Percentiles rank a stretch among this genome's conserved stretches.
phyloP scores from a whole-genome alignment of 2,888 invertebrate species.

The Mesorhabditis spiculigera region DNA sequence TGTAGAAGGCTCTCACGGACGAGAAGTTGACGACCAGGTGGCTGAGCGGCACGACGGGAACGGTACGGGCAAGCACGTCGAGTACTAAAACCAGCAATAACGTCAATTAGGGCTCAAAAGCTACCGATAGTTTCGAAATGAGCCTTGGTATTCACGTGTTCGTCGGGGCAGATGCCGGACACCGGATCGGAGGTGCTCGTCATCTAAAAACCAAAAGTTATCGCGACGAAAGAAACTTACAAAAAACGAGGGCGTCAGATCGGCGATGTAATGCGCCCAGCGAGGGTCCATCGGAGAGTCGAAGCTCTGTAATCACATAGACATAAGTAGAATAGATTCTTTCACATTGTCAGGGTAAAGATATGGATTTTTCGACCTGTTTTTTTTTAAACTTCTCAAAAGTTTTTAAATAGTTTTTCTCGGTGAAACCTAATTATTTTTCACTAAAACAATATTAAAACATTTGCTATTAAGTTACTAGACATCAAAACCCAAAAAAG shows the following conservation, averaged over 20 bases:
- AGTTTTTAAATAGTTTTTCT: too few species aligned
- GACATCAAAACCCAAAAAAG: too few species aligned
- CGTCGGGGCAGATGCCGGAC: slow-evolving; percentile 32
- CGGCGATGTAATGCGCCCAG: slow-evolving; percentile 46
- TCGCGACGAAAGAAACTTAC: slow-evolving; percentile 10
- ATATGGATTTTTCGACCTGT: too few species aligned
- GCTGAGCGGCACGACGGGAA: slow-evolving; percentile 48
- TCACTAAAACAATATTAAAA: too few species aligned
- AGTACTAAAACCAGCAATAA: slow-evolving; percentile 22
- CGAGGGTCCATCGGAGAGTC: slow-evolving; percentile 41
- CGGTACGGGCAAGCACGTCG: slow-evolving; percentile 35
- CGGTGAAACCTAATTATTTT: too few species aligned
- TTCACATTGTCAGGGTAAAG: too few species aligned
- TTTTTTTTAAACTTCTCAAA: too few species aligned
- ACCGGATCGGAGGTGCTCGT: slow-evolving; percentile 51
- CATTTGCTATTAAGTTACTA: too few species aligned
- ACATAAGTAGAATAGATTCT: too few species aligned
- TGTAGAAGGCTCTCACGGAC: slow-evolving; percentile 48
- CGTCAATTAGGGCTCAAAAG: slow-evolving; percentile 5
- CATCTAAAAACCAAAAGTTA: slow-evolving; percentile 26
- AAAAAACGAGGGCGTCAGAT: slow-evolving; percentile 55
- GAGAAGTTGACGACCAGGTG: slow-evolving; percentile 49
- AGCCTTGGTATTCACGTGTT: slow-evolving; percentile 39
- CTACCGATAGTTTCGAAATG: slow-evolving; percentile 45
- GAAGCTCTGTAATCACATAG: too few species aligned